Evolutionary conservation across 2,888 invertebrate genomes (phyloP), one percentile per base, ranked within the genome.

Genomic region (Eupithecia pulchellata): DNA sequence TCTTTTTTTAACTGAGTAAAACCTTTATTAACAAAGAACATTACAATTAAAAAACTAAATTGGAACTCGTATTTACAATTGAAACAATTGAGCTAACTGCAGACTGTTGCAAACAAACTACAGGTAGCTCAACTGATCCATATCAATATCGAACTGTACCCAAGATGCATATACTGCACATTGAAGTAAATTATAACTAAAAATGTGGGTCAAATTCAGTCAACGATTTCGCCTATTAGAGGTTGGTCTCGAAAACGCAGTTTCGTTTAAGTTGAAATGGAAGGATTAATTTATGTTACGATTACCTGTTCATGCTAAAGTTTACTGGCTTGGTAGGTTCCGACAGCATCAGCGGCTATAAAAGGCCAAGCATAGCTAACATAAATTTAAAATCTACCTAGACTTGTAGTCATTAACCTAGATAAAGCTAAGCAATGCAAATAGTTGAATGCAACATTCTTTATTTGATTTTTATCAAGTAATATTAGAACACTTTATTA

Each of bases 381-480:
- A 29, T 29, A 57, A 57, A 47, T 20, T 42, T 47, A 20, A 47
- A 52, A 52, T 5, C 32, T 32, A 32, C 65, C 17, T 32, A 60
- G 30, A 60, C n/a, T 64, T 67, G 60, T 64, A 69, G 66, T 78
- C 82, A 85, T 87, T 87, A 87, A 84, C 89, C 88, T 84, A 88
- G 79, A 83, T 86, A 64, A n/a, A 32, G 34, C 32, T 25, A 20
- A 30, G 32, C 20, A 32, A n/a, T 69, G 32, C 64, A 65, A 78
- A 77, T 65, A 78, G 74, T 80, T 73, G 75, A 77, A 71, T 73
- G 72, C 71, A 75, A 75, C 74, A 78, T 81, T 75, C 78, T 77
- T 77, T 65, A 73, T 39, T n/a, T 20, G 20, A 11, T 52, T 52
- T 0, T 25, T 52, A 25, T 52, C 47, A 25, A 52, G 9, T 9